Base-by-base conservation (phyloP, 1,140 invertebrate species). In the Halesus radiatus region DNA sequence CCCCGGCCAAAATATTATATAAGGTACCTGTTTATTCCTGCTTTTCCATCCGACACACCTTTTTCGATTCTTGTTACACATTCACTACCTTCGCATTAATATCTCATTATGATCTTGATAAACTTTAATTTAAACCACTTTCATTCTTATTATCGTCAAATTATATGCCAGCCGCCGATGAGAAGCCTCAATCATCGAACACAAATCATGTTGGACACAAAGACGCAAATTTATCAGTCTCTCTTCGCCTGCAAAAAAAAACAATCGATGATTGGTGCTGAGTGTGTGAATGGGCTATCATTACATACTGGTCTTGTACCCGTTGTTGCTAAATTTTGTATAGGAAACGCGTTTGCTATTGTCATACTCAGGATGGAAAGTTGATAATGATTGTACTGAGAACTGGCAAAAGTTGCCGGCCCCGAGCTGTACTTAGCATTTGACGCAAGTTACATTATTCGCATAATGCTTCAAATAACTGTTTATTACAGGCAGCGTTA, bases 311-410 rank as follows among this genome's bases (percentile, higher is more conserved):
- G 15, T 22, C 56, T 20, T 20, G 16, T 18, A 45, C 37, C 37
- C 8, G 37, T 13, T 45, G 10, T 45, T 56, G 20, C 56, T 60
- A 0, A 23, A 23, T 23, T 13, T 1, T 45, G 37, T 60, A 22
- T 22, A 60, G 10, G 20, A 60, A 20, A 5, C 16, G 56, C 4
- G 23, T 18, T 60, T 3, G 8, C 16, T 60, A 60, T 60, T 60
- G 56, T 60, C 54, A 22, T 58, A 58, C 20, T 18, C 56, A 60
- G 56, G 56, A 18, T 60, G 56, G 10, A 60, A 60, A 60, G 56
- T 60, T 60, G 7, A 45, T 45, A 13, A 45, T 45, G 37, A 45
- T 45, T 45, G 37, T 45, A 45, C 23, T 23, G 6, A 13, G n/a
- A 60, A 58, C 54, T 58, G n/a, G n/a, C 54, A 58, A 23, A 60